Evolutionary conservation across 1,140 invertebrate species (phyloP).

Genomic region (Drosophila malerkotliana): DNA sequence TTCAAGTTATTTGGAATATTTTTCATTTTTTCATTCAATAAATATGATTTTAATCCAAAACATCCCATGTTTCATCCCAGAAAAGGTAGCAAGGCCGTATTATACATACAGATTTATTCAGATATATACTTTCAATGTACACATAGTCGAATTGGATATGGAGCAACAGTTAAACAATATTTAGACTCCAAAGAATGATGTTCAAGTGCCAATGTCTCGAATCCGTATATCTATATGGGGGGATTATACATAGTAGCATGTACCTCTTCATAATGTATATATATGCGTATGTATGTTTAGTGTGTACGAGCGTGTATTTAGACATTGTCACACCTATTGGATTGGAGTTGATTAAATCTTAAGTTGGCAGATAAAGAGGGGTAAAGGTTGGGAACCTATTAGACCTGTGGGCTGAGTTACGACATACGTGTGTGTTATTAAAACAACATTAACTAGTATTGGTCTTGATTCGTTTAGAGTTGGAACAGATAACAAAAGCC

Average conservation of each 20-base stretch:
- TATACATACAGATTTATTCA: conserved; percentile 59
- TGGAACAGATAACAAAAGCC: conserved; percentile 8
- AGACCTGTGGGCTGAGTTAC: background rate
- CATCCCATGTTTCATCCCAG: too few species aligned
- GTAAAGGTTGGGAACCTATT: conserved; percentile 13
- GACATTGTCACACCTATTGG: conserved; percentile 22
- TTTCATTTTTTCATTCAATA: conserved; percentile 5
- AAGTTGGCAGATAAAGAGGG: conserved; percentile 4
- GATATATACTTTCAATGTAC: conserved; percentile 50
- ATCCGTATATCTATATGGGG: conserved; percentile 21
- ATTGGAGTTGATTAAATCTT: conserved; percentile 3
- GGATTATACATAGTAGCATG: conserved; percentile 24
- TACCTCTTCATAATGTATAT: conserved; percentile 1
- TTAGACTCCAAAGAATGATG: conserved; percentile 21
- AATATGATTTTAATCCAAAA: background rate
- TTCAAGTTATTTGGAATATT: conserved; percentile 1
- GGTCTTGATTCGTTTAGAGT: conserved; percentile 15
- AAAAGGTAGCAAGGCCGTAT: background rate
- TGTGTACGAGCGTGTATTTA: conserved; percentile 26
- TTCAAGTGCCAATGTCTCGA: conserved; percentile 13
- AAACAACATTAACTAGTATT: conserved; percentile 26
- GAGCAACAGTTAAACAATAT: conserved; percentile 33
- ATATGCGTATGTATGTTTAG: conserved; percentile 18
- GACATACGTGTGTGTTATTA: background rate
- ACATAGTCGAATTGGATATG: conserved; percentile 35